Evolutionary conservation across 2,888 invertebrate species (phyloP), one percentile per base, ranked within the genome.

Genomic region (Chymomyza amoena): DNA sequence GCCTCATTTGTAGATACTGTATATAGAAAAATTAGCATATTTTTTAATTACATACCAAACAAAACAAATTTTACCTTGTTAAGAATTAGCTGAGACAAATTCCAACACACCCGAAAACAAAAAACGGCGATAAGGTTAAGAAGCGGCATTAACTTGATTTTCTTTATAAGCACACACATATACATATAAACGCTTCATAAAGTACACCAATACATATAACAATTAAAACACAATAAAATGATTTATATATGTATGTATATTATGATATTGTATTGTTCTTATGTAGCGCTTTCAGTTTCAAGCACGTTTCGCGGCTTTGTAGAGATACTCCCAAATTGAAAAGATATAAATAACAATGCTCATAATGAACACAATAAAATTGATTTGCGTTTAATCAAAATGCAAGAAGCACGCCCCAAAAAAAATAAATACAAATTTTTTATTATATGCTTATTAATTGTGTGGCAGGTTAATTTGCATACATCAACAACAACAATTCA

Each of bases 141-240:
- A 57, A 16, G 57, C 57, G 20, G 50, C 65, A 65, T 65, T 57
- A 65, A 65, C 65, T 65, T 65, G 65, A 59, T 61, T 61, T 61
- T 63, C 13, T 63, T 63, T 32, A 52, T 51, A 52, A n/a, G 15
- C 39, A 39, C 54, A 16, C 54, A 20, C 1, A 16, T 1, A n/a
- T 52, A 10, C 7, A 0, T 52, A 25, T 60, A 32, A 25, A n/a
- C 13, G 13, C 39, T 45, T 1, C 3, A 45, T 13, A 45, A 45
- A 45, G 13, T 45, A 6, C 2, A 45, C 36, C 1, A 7, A 36
- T 36, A 36, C 39, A 45, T 45, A 10, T 10, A 15, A 45, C 39
- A 13, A 61, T 15, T 18, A 16, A 4, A 10, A 25, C 13, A 60
- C 36, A 50, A 57, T 15, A 57, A 13, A 57, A 57, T 25, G 20